Evolutionary conservation across 2,888 invertebrate species (phyloP), one percentile per base, ranked within the genome.

Genomic region (Yponomeuta cagnagella): DNA sequence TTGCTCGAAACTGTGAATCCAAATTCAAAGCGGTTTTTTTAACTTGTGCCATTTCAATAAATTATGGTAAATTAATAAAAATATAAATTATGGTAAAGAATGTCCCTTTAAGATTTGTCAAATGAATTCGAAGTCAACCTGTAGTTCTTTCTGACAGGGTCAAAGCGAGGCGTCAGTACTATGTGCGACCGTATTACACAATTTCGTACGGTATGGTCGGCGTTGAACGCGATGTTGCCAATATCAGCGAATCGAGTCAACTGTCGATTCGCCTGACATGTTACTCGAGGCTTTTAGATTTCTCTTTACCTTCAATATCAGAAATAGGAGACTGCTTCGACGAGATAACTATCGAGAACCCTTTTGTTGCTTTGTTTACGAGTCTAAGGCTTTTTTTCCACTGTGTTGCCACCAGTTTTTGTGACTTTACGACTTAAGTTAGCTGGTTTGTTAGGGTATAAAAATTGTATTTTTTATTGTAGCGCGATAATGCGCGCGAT

Each of bases 221-320:
- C 15, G 23, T 43, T 23, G 48, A 43, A 15, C 37, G 68, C 68
- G 43, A 68, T 68, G 48, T 68, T 43, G 68, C 23, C 68, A 48
- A 48, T 68, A 68, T 37, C 68, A 23, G 33, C 30, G 65, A 65
- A 33, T 65, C 65, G 31, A 68, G 68, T 68, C 43, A 48, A 68
- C 68, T 68, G 68, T 68, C 68, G 68, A 15, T 43, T 15, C 68
- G 9, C 48, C 48, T 68, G 43, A 68, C 68, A 68, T 68, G 68
- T 68, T 68, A 68, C 68, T 43, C 43, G 68, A 43, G 48, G 48
- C 68, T 68, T n/a, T 37, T n/a, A 67, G 67, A 30, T 30, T 65
- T 65, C 68, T 48, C 48, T 68, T 43, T 43, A 68, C 68, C 68
- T 68, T 23, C 37, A 65, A 65, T 68, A 68, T 48, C 68, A 48